These are phyloP conservation scores for Garra rufa DNA, from an alignment of 2,113 vertebrate species.

Conservation along the genomic window DNA sequence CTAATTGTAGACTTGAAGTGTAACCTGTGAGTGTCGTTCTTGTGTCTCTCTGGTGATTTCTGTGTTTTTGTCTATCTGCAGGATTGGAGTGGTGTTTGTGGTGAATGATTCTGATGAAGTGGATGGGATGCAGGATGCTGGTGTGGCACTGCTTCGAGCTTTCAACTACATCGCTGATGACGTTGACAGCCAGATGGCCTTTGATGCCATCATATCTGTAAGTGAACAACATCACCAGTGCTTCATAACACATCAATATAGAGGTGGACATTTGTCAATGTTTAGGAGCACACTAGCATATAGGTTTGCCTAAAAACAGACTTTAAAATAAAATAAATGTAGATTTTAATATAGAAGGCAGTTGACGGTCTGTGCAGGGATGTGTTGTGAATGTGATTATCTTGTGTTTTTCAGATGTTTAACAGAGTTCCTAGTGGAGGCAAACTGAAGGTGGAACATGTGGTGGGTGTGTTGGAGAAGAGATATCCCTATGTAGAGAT, in stretches of 20 bases:
- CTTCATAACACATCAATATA: background rate
- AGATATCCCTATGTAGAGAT: slow-evolving; percentile 91
- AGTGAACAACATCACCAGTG: slow-evolving; percentile 60
- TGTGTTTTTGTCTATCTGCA: slow-evolving; percentile 56
- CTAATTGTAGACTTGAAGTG: background rate
- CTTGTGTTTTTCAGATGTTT: slow-evolving; percentile 81
- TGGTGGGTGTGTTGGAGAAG: slow-evolving; percentile 90
- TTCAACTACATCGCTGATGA: slow-evolving; percentile 94
- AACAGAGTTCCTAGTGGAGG: slow-evolving; percentile 84
- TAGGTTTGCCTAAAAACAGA: background rate
- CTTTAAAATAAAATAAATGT: too few species aligned
- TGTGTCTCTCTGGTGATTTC: background rate
- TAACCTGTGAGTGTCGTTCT: background rate
- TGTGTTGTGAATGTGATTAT: background rate
- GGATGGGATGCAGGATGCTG: slow-evolving; percentile 90
- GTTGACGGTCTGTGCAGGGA: background rate
- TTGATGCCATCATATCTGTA: slow-evolving; percentile 88
- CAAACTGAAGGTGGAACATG: slow-evolving; percentile 85
- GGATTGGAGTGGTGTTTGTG: slow-evolving; percentile 92
- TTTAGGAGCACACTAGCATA: background rate
- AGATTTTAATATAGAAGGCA: background rate
- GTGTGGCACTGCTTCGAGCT: slow-evolving; percentile 89
- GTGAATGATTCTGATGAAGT: slow-evolving; percentile 88
- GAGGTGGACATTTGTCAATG: background rate
- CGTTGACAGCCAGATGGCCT: slow-evolving; percentile 87